Evolutionary conservation across 2,888 invertebrate genomes (phyloP).

Genomic region (Cantharis nigra): DNA sequence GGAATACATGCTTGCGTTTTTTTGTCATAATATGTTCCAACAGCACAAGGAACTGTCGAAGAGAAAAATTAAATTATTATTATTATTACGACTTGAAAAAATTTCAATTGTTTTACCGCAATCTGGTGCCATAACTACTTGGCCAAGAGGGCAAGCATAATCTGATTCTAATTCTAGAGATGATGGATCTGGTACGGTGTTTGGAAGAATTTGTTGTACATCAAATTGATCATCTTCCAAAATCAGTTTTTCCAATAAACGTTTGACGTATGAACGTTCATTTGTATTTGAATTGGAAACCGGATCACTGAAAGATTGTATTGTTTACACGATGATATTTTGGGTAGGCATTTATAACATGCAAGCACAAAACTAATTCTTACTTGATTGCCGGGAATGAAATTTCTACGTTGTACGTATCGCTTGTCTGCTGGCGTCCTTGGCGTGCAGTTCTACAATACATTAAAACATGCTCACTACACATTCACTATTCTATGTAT

Average conservation of each 20-base stretch:
- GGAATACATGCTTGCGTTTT: conserved; percentile 78
- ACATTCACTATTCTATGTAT: conserved; percentile 43
- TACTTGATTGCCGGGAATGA: conserved; percentile 92
- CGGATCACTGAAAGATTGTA: conserved; percentile 71
- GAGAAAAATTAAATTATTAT: conserved; percentile 10
- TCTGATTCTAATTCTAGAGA: conserved; percentile 85
- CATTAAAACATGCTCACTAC: conserved; percentile 57
- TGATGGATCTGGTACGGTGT: conserved; percentile 92
- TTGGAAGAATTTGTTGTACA: conserved; percentile 89
- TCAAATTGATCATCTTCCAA: conserved; percentile 94
- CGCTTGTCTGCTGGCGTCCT: conserved; percentile 85
- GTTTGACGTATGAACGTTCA: conserved; percentile 82
- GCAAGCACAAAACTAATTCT: conserved; percentile 52
- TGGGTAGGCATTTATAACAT: conserved; percentile 3
- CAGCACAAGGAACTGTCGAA: conserved; percentile 80
- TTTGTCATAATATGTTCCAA: conserved; percentile 84
- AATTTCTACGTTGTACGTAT: conserved; percentile 90
- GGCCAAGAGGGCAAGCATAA: conserved; percentile 90
- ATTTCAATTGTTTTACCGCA: conserved; percentile 74
- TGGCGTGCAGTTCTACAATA: conserved; percentile 76
- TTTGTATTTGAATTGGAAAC: conserved; percentile 85
- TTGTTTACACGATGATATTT: not conserved
- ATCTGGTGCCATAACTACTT: conserved; percentile 91
- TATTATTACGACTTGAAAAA: not conserved
- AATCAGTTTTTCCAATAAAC: conserved; percentile 85